A percentile compares a stretch with the other conserved stretches of the same genome.
These are phyloP conservation scores for Zelleria hepariella DNA, from an alignment of 2,888 invertebrate species.

Conservation along the genomic window DNA sequence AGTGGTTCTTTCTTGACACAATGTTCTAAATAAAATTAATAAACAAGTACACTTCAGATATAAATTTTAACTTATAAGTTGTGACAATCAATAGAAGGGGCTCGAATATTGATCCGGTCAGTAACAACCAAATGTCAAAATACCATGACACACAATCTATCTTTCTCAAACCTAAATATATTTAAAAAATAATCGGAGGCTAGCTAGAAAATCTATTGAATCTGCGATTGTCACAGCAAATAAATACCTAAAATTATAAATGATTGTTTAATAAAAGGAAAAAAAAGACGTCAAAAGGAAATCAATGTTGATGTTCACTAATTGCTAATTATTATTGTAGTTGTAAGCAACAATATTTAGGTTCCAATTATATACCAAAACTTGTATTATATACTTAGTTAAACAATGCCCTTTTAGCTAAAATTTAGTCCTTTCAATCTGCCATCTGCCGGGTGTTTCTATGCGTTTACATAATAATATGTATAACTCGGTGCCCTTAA, in stretches of 20 bases:
- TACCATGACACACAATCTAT: too few relatives aligned
- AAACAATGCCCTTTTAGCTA: not conserved
- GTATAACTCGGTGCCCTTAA: too few relatives aligned
- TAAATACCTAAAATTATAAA: not conserved
- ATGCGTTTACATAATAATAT: too few relatives aligned
- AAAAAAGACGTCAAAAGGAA: conserved; percentile 16
- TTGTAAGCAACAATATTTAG: not conserved
- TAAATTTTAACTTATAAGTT: too few relatives aligned
- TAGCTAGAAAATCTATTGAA: not conserved
- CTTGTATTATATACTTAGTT: not conserved
- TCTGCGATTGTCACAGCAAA: conserved; percentile 8
- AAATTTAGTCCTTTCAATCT: conserved; percentile 8
- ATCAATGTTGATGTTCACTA: not conserved
- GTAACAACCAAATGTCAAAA: too few relatives aligned
- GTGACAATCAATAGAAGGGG: too few relatives aligned
- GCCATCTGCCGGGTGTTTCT: too few relatives aligned
- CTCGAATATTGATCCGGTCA: too few relatives aligned
- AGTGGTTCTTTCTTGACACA: too few relatives aligned
- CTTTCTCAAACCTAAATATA: too few relatives aligned
- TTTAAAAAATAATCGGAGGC: not conserved
- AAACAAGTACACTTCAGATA: too few relatives aligned
- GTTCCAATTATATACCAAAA: conserved; percentile 1
- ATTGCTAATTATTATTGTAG: not conserved
- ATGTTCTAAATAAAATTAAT: too few relatives aligned
- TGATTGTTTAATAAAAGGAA: conserved; percentile 12